Conservation (phyloP, 1,140 invertebrate genomes). For the Brachionus asplanchnoidis region DNA sequence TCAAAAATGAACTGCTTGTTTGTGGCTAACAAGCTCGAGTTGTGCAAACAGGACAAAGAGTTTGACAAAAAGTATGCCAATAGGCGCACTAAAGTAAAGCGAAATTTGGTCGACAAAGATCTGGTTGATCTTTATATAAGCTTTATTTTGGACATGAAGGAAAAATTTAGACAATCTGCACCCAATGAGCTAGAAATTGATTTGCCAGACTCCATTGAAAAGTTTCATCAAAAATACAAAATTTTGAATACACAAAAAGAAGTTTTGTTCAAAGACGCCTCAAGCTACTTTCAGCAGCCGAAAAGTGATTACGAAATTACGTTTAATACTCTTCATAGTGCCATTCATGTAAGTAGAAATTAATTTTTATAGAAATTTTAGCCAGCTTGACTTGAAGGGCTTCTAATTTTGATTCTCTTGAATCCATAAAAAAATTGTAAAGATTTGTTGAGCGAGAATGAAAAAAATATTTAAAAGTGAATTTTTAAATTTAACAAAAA, state of each 20-base stretch:
- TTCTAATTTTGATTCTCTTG: too few relatives aligned
- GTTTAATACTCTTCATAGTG: slow-evolving; percentile 23
- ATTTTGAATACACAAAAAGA: slow-evolving; percentile 5
- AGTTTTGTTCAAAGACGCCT: not conserved
- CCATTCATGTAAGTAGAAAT: slow-evolving; percentile 21
- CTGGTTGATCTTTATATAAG: not conserved
- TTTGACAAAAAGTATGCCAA: slow-evolving; percentile 4
- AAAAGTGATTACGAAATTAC: slow-evolving; percentile 37
- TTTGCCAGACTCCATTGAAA: not conserved
- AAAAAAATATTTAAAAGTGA: too few relatives aligned
- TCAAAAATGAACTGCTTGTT: slow-evolving; percentile 15
- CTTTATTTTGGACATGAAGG: slow-evolving; percentile 21
- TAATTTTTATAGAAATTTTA: not conserved
- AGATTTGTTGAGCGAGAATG: too few relatives aligned
- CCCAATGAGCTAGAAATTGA: not conserved
- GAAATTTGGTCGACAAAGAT: slow-evolving; percentile 16
- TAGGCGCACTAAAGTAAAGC: not conserved
- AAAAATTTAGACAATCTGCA: not conserved
- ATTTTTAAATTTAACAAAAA: too few relatives aligned
- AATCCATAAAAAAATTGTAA: too few relatives aligned
- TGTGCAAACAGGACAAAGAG: not conserved
- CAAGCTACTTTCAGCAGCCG: slow-evolving; percentile 1
- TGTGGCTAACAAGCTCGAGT: slow-evolving; percentile 21
- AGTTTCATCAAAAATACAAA: slow-evolving; percentile 30
- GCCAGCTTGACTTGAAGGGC: too few relatives aligned